Evolutionary conservation across 2,888 invertebrate genomes (phyloP), one percentile per base, ranked within the genome.

Genomic region (Flexamia atlantica): DNA sequence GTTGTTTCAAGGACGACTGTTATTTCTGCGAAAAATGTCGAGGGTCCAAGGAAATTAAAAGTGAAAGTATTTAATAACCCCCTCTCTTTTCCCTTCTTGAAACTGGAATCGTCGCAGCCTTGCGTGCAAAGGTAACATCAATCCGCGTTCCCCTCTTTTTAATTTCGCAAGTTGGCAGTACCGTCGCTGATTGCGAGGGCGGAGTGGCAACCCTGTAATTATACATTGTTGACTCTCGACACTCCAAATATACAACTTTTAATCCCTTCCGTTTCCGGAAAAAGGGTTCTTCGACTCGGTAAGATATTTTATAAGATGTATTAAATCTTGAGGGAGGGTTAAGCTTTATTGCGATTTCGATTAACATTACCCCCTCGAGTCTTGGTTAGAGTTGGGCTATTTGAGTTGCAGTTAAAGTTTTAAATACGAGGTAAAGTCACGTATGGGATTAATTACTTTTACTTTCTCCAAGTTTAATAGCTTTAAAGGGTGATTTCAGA

Each of bases 161-260:
- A 64, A 64, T 64, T 64, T 64, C 64, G 64, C 64, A 64, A 30
- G 64, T 64, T 64, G 64, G 64, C 64, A 64, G 64, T 64, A 64
- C 64, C 30, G 14, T 53, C 53, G 28, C 64, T 64, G 64, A 64
- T 64, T 64, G 64, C 64, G 64, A 64, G 64, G 64, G 64, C 53
- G 64, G 30, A 28, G 64, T 64, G 64, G 64, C 64, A 64, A 64
- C 64, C 25, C 64, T 64, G 64, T 64, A 64, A 64, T 25, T 64
- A 53, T 64, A 25, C 64, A 64, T 64, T 64, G 64, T 64, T 64
- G 64, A 64, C 64, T 64, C 30, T 25, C 64, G 30, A 64, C 64
- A 64, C 64, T 64, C 53, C 23, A 53, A 53, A 53, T 64, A 30
- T 64, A 64, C 64, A 64, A 64, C 64, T 64, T 64, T 64, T 64